A percentile compares a stretch with the other conserved stretches of the same genome.
These are phyloP conservation scores for Philopotamus ludificatus DNA, from an alignment of 1,140 invertebrate genomes.

Conservation along the genomic window DNA sequence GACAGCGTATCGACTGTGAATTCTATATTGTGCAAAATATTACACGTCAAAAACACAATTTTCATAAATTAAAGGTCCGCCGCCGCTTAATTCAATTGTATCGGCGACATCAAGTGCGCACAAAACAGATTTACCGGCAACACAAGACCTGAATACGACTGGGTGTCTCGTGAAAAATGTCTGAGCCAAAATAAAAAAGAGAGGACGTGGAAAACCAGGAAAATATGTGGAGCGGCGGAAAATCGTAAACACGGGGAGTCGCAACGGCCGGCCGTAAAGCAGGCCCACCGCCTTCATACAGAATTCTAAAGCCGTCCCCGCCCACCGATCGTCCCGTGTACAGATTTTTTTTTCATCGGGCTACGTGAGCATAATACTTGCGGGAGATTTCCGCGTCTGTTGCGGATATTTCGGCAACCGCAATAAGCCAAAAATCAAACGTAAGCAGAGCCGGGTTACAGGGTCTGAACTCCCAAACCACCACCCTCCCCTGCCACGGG, in stretches of 20 bases:
- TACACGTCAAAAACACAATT: too few relatives aligned
- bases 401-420: background rate
- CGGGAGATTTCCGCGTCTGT: background rate
- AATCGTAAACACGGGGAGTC: slow-evolving; percentile 11
- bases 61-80: too few relatives aligned
- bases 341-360: slow-evolving; percentile 36
- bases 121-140: too few relatives aligned
- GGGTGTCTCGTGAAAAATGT: background rate
- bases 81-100: too few relatives aligned
- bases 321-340: slow-evolving; percentile 23
- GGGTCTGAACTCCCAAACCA: too few relatives aligned
- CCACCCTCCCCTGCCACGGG: too few relatives aligned
- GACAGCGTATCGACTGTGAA: too few relatives aligned
- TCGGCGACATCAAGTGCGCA: too few relatives aligned
- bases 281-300: slow-evolving; percentile 13
- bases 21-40: too few relatives aligned
- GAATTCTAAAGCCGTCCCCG: slow-evolving; percentile 35
- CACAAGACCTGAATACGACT: background rate
- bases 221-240: slow-evolving; percentile 3
- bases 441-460: background rate
- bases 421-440: background rate
- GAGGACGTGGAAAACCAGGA: background rate
- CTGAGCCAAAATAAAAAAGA: background rate
- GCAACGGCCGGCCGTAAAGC: background rate
- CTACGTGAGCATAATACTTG: slow-evolving; percentile 39